A percentile compares a stretch with the other conserved stretches of the same genome.
Evolutionary conservation across 1,140 invertebrate genomes (phyloP).

Genomic region (Drosophila busckii): DNA sequence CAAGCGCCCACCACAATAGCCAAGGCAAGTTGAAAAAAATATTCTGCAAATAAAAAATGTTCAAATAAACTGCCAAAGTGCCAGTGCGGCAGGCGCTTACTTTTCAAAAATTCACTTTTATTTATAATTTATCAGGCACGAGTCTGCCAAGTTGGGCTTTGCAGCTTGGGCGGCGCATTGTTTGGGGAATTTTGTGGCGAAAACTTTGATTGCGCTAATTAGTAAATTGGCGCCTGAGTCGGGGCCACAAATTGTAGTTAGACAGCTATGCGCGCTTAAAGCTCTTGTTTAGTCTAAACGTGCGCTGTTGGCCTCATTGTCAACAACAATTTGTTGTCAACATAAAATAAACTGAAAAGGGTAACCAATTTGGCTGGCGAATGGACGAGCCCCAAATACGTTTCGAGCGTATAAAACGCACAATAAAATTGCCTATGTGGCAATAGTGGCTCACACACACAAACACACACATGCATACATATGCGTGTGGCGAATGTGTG

Average conservation of each 20-base stretch:
- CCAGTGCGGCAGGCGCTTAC: neutral
- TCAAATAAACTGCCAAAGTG: too few relatives aligned
- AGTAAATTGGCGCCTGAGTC: constrained; percentile 46
- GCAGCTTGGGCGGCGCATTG: constrained; percentile 31
- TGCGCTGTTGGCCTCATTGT: neutral
- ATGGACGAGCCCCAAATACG: constrained; percentile 24
- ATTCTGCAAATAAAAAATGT: neutral
- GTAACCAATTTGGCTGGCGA: constrained; percentile 62
- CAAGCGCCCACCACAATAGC: too few relatives aligned
- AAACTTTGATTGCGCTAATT: constrained; percentile 72
- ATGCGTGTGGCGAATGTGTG: too few relatives aligned
- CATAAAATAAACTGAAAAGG: constrained; percentile 66
- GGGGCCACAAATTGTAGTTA: constrained; percentile 5
- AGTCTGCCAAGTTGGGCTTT: constrained; percentile 38
- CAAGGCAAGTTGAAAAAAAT: constrained; percentile 2
- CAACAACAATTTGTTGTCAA: constrained; percentile 36
- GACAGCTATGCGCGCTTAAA: neutral
- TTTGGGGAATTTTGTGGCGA: constrained; percentile 26
- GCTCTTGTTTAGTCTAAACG: neutral
- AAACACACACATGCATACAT: constrained; percentile 17
- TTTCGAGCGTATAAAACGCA: constrained; percentile 42
- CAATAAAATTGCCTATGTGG: constrained; percentile 66
- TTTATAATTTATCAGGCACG: constrained; percentile 65
- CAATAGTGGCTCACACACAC: constrained; percentile 49
- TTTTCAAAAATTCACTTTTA: constrained; percentile 67